Evolutionary conservation across 2,797 vertebrate genomes (phyloP).

Genomic region (Perdix hodgsoniae): DNA sequence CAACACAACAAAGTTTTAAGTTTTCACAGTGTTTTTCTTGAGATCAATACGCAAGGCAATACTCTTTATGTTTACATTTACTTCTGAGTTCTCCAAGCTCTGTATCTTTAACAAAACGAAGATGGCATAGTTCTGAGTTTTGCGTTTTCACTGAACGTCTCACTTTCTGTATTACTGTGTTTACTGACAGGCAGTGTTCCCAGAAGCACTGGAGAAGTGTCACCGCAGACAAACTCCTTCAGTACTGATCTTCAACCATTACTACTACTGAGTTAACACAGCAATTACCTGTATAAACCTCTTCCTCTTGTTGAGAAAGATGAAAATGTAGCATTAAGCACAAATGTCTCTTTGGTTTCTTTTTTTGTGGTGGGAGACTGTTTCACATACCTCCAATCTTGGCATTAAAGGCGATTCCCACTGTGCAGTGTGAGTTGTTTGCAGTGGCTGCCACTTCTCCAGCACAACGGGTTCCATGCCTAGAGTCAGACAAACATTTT

Average conservation of each 20-base stretch:
- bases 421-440: conserved; percentile 98
- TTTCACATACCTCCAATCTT: conserved; percentile 92
- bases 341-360: not conserved
- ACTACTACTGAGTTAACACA: not conserved
- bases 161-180: not conserved
- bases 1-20: not conserved
- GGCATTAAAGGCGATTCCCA: conserved; percentile 97
- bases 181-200: not conserved
- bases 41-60: not conserved
- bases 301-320: conserved; percentile 21
- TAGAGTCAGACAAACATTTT: conserved; percentile 81
- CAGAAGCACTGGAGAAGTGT: not conserved
- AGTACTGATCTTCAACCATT: not conserved
- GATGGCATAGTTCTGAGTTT: not conserved
- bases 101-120: not conserved
- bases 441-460: conserved; percentile 97
- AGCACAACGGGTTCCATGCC: conserved; percentile 97
- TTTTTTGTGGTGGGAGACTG: not conserved
- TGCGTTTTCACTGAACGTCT: not conserved
- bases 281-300: not conserved
- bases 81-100: not conserved
- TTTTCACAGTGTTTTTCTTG: not conserved
- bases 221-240: not conserved
- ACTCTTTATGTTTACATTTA: not conserved
- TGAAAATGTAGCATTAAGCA: conserved; percentile 6